phyloP scores from a whole-genome alignment of 1,140 invertebrate species.

The Tachypleus tridentatus region DNA sequence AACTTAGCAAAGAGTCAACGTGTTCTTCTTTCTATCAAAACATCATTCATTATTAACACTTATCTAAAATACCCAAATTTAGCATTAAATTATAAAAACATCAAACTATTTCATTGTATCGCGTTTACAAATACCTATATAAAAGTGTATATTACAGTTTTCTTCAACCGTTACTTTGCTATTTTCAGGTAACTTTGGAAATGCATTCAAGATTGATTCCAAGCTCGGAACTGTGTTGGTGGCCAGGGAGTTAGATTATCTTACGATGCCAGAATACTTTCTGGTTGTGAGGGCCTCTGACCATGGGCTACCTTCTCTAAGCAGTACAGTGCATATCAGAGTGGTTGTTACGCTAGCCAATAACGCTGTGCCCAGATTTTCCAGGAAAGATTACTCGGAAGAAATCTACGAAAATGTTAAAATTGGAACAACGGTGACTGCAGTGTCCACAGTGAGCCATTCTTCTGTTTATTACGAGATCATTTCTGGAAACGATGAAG shows the following conservation, averaged over 20 bases:
- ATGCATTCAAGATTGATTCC: slow-evolving; percentile 64
- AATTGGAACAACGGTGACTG: slow-evolving; percentile 57
- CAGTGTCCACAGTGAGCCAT: slow-evolving; percentile 59
- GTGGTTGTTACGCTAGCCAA: slow-evolving; percentile 37
- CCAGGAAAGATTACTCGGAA: slow-evolving; percentile 44
- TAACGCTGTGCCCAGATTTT: slow-evolving; percentile 56
- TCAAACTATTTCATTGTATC: too few species aligned
- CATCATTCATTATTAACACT: too few species aligned
- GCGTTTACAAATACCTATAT: too few species aligned
- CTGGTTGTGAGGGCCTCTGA: slow-evolving; percentile 67
- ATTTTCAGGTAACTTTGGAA: slow-evolving; percentile 55
- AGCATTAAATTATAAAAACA: too few species aligned
- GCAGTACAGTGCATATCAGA: slow-evolving; percentile 63
- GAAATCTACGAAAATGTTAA: slow-evolving; percentile 74
- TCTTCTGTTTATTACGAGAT: slow-evolving; percentile 71
- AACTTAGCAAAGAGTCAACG: too few species aligned
- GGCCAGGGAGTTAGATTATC: slow-evolving; percentile 27
- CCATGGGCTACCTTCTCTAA: slow-evolving; percentile 55
- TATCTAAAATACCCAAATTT: too few species aligned
- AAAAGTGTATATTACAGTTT: too few species aligned
- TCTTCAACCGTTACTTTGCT: neutral
- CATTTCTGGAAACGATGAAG: slow-evolving; percentile 53
- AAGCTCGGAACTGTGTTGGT: slow-evolving; percentile 60
- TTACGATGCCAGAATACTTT: slow-evolving; percentile 52
- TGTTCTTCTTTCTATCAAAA: too few species aligned